Base-by-base conservation (phyloP, 2,888 invertebrate genomes). In the Entomobrya multifasciata region DNA sequence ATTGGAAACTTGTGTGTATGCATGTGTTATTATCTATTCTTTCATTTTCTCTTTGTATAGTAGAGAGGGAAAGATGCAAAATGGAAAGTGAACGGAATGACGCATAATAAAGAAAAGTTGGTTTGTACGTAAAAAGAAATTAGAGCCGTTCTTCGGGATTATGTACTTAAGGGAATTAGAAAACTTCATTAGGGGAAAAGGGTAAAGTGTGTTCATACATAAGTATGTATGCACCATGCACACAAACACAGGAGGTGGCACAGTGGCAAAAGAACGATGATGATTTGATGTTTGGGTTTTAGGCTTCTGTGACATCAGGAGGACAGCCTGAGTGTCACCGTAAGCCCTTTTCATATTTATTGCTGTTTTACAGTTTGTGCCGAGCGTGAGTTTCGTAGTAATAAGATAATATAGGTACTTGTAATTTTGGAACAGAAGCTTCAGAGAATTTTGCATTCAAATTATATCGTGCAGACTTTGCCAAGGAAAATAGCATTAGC, bases 71-170 rank as follows among this genome's bases (percentile, higher is more conserved):
- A 25, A 57, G 20, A 57, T 5, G 30, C 41, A 36, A 65, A 41
- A 41, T 65, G 65, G 30, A 20, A 36, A 17, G 1, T 20, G 5
- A 17, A n/a, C 20, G 1, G 41, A 65, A 20, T 41, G 41, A 13
- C 36, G 41, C 22, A 22, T 30, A 57, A 41, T 57, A 62, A 52
- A 65, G 79, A 27, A 65, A 65, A 65, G 65, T 65, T 67, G n/a
- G n/a, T n/a, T n/a, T n/a, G n/a, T n/a, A n/a, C n/a, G n/a, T 80
- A 80, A 80, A 55, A 41, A 55, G 80, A 67, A 67, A 80, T 80
- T 67, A 52, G 67, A 67, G 36, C 41, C 41, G 4, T 41, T 65
- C 49, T 20, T 47, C 55, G 80, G 70, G 79, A 80, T 80, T 80
- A 80, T 52, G 80, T 67, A 70, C 55, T 70, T 52, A 65, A 13